Evolutionary conservation across 2,797 vertebrate species (phyloP), one percentile per base, ranked within the genome.

Genomic region (Acanthurus tractus): DNA sequence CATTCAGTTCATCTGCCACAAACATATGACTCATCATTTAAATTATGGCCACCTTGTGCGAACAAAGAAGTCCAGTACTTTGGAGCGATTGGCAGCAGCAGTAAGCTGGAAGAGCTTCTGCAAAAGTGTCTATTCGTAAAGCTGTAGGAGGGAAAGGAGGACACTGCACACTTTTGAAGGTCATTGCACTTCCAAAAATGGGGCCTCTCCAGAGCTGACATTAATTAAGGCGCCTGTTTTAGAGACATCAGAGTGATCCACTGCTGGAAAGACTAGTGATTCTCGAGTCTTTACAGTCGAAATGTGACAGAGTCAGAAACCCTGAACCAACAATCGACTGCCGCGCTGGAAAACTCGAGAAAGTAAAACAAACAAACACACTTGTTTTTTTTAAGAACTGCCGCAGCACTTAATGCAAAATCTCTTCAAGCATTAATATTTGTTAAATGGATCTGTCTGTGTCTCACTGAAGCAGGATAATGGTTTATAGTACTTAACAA

Each of bases 181-280:
- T 92, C 91, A 88, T 65, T 81, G 87, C 91, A 82, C 88, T 88
- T 92, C 90, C 89, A 86, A 91, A 93, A 93, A 92, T 83, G 88
- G 85, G 90, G 89, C 73, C 91, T 92, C 91, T 91, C 85, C 86
- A 90, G 91, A 93, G 91, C 83, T 84, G 83, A 77, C 86, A 81
- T 90, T 91, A 92, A 93, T 92, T 83, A 91, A 86, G 71, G 88
- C 40, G 78, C 87, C 89, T 57, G 59, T 93, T 94, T 92, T 92
- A 92, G 90, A 86, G 84, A 72, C 79, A 50, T 78, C 68, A 68
- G 63, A 80, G 86, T 82, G 79, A 92, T 81, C 76, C 62, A 38
- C 81, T 76, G 83, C 84, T 76, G 71, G 78, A 83, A 81, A 89
- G 72, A 72, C 64, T 8, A 25, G 61, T 56, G 57, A 53, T 69